Evolutionary conservation across 2,797 vertebrate genomes (phyloP), one percentile per base, ranked within the genome.

Genomic region (Acridotheres tristis): DNA sequence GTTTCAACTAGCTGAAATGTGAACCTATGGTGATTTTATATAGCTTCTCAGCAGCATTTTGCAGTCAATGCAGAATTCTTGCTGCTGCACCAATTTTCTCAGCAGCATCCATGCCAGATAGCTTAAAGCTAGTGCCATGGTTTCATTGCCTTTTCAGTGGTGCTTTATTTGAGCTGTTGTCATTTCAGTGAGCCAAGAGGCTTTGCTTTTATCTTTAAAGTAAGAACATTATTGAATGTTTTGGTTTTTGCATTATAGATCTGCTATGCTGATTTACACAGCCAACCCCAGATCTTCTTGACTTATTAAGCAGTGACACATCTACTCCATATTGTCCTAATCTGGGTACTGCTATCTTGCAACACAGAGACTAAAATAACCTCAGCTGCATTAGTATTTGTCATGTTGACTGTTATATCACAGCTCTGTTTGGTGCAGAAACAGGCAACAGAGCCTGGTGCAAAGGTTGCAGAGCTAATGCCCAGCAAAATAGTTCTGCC

Each of bases 171-270:
- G 55, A 91, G 63, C 54, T 73, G 32, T n/a, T 96, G 54, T 48
- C 71, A 29, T 81, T 85, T 79, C 62, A 81, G 69, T 42, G 23
- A 85, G 36, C 59, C 43, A 72, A 47, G 75, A 85, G 36, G 48
- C 23, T 93, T 80, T 89, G 32, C 66, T 95, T 88, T 92, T 55
- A 81, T 69, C 62, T 89, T 76, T n/a, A 65, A 86, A 87, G 68
- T 9, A 78, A 36, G 8, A 87, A 83, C n/a, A 30, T 66, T 77
- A 82, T 66, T 86, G 73, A 93, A n/a, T 30, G 68, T 25, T 72
- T 54, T 5, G 2, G 15, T 18, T 89, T 78, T 66, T 80, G 68
- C 54, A 58, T 53, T 85, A 77, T 34, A 93, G 81, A 73, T 81
- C 55, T 55, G 32, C 48, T 92, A 61, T 89, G 42, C 38, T 78